phyloP scores from a whole-genome alignment of 1,140 invertebrate species.

The Stratiolaelaps scimitus region DNA sequence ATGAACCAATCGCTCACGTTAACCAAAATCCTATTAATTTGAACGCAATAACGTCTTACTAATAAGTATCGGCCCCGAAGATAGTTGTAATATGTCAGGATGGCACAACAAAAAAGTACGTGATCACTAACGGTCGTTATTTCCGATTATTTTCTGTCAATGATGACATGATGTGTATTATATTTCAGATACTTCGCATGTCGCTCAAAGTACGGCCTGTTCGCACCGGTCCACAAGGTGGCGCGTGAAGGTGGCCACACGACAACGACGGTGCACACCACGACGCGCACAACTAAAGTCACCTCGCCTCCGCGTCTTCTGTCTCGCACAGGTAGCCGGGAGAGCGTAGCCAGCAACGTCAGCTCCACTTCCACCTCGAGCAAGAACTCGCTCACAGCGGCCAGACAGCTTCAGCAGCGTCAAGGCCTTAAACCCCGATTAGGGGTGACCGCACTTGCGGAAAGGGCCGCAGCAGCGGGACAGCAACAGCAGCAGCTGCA shows the following conservation, averaged over 20 bases:
- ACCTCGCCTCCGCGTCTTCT: slow-evolving; percentile 45
- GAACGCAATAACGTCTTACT: no score
- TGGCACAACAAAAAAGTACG: no score
- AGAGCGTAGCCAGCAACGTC: slow-evolving; percentile 26
- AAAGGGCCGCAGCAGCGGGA: slow-evolving; percentile 1
- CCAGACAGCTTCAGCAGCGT: neutral
- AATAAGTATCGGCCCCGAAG: no score
- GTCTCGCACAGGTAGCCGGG: slow-evolving; percentile 27
- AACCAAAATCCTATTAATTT: no score
- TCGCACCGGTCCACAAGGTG: slow-evolving; percentile 77
- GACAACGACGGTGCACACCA: slow-evolving; percentile 37
- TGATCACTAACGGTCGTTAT: no score
- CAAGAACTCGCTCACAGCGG: no score
- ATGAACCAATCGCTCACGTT: no score
- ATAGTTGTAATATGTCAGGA: no score
- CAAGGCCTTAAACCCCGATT: slow-evolving; percentile 17
- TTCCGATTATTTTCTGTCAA: no score
- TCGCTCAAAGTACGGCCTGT: slow-evolving; percentile 72
- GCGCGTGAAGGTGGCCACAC: slow-evolving; percentile 52
- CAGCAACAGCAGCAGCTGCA: slow-evolving; percentile 13
- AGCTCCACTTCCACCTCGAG: slow-evolving; percentile 4
- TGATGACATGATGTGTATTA: no score
- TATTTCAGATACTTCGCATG: slow-evolving; percentile 79
- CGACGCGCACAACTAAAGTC: slow-evolving; percentile 53
- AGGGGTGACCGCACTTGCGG: slow-evolving; percentile 18